phyloP scores from a whole-genome alignment of 2,888 invertebrate species.

The Habrosyne pyritoides region DNA sequence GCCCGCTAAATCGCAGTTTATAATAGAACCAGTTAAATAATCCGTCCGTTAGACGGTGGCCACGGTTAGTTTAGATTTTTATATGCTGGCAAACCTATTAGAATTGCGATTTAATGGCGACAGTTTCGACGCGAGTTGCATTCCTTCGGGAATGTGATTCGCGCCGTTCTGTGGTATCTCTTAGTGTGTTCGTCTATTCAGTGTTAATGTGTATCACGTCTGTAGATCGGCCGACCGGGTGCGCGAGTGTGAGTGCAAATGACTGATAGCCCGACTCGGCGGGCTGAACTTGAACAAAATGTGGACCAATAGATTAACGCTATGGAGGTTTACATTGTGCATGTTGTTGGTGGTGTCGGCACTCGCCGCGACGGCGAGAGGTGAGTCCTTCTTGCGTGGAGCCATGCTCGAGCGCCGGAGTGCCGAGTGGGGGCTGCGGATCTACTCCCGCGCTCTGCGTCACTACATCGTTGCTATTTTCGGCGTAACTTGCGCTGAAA shows the following conservation, averaged over 20 bases:
- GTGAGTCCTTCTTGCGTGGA: constrained; percentile 60
- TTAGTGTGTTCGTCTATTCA: constrained; percentile 52
- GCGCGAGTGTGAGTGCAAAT: constrained; percentile 83
- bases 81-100: constrained; percentile 14
- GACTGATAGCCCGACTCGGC: constrained; percentile 75
- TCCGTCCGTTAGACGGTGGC: constrained; percentile 2
- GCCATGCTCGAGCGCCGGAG: constrained; percentile 8
- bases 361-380: constrained; percentile 72
- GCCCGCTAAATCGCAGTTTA: constrained; percentile 71
- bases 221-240: constrained; percentile 75
- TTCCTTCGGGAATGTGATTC: constrained; percentile 61
- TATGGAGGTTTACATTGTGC: constrained; percentile 82
- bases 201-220: constrained; percentile 72
- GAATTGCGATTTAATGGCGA: constrained; percentile 60
- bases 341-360: constrained; percentile 71
- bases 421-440: constrained; percentile 42
- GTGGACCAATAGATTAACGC: constrained; percentile 79
- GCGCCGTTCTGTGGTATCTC: constrained; percentile 41
- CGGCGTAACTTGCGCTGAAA: constrained; percentile 82
- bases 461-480: constrained; percentile 78
- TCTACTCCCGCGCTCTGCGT: constrained; percentile 67
- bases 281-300: constrained; percentile 76
- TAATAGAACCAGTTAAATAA: constrained; percentile 38
- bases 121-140: constrained; percentile 62
- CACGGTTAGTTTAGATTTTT: not conserved